Evolutionary conservation across 2,888 invertebrate genomes (phyloP).

Genomic region (Amblyjoppa proteus): DNA sequence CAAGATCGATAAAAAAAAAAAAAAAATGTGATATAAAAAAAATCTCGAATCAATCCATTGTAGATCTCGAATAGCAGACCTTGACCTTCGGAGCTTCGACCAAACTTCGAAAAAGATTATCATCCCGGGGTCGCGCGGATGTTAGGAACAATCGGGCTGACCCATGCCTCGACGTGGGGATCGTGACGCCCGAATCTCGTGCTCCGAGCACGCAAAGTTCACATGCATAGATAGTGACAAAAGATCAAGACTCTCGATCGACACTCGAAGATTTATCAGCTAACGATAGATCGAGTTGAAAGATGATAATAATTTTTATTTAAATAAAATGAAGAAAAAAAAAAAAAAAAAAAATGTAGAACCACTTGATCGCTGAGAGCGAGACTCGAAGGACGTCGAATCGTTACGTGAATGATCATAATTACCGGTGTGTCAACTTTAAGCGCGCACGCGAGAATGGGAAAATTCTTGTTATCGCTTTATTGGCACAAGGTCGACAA

Average conservation of each 20-base stretch:
- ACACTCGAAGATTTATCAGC: not conserved
- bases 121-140: not conserved
- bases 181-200: not conserved
- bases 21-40: not conserved
- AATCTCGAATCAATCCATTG: not conserved
- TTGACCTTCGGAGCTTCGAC: slow-evolving; percentile 2
- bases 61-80: not conserved
- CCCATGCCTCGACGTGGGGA: not conserved
- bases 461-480: slow-evolving; percentile 72
- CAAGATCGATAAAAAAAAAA: not conserved
- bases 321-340: not conserved
- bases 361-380: not conserved
- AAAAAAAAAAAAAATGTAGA: slow-evolving; percentile 5
- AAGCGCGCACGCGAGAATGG: slow-evolving; percentile 63
- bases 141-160: not conserved
- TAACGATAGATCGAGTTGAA: not conserved
- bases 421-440: slow-evolving; percentile 56
- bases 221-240: not conserved
- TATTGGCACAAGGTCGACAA: slow-evolving; percentile 78
- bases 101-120: slow-evolving; percentile 1
- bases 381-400: slow-evolving; percentile 60
- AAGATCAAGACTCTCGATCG: not conserved
- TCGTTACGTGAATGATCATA: slow-evolving; percentile 68
- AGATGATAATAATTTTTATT: not conserved
- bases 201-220: not conserved